Evolutionary conservation across 2,113 vertebrate genomes (phyloP).

Genomic region (Oenanthe oenanthe): DNA sequence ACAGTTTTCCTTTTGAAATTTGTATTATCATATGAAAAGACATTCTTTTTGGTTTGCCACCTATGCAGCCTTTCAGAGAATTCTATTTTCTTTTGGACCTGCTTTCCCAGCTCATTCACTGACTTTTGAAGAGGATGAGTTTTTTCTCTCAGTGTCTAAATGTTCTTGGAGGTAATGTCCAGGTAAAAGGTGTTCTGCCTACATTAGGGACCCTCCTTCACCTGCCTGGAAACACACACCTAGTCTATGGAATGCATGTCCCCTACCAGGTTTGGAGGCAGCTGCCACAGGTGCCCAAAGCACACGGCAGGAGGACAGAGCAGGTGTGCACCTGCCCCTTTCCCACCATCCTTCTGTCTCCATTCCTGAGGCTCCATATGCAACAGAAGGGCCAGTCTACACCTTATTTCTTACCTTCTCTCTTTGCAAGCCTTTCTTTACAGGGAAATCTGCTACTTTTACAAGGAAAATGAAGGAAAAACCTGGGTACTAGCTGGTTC

Average conservation of each 20-base stretch:
- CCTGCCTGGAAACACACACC: not conserved
- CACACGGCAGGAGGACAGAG: not conserved
- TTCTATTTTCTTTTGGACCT: not conserved
- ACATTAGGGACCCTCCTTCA: not conserved
- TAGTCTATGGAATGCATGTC: fast-evolving
- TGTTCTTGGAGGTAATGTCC: not conserved
- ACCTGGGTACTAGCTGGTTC: not conserved
- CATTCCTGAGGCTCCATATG: not conserved
- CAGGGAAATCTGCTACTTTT: not conserved
- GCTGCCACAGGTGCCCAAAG: not conserved
- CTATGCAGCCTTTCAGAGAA: not conserved
- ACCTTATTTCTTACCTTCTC: not conserved
- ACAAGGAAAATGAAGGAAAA: not conserved
- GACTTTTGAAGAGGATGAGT: not conserved
- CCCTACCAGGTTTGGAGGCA: not conserved
- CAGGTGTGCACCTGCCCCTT: not conserved
- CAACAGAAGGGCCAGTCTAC: not conserved
- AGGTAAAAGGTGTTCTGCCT: not conserved
- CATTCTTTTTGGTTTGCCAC: not conserved
- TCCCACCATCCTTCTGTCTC: not conserved
- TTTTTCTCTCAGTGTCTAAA: not conserved
- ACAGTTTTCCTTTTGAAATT: not conserved
- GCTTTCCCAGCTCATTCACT: not conserved
- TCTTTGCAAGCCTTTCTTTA: not conserved
- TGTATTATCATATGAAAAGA: not conserved